Conservation (phyloP, 2,113 vertebrate species). For the Typhlomys cinereus region DNA sequence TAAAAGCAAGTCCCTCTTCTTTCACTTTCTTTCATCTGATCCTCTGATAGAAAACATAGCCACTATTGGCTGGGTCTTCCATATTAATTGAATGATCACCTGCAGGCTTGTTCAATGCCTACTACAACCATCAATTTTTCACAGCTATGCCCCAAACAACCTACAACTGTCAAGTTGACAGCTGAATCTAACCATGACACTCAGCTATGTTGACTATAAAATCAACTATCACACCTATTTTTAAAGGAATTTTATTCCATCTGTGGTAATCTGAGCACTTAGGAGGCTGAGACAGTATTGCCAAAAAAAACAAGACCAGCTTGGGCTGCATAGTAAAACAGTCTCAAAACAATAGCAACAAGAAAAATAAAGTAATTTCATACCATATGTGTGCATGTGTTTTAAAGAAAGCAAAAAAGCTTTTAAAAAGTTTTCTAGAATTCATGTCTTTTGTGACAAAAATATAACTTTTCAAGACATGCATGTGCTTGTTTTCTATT, state of each 20-base stretch:
- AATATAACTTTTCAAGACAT: slow-evolving; percentile 50
- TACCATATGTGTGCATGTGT: not conserved
- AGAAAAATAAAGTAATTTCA: not conserved
- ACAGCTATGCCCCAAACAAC: no score
- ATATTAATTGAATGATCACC: no score
- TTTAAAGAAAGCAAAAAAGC: slow-evolving; percentile 11
- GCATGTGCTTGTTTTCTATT: not conserved
- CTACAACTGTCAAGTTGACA: no score
- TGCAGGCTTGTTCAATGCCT: no score
- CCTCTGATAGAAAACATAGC: no score
- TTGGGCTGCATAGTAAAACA: not conserved
- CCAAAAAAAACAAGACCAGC: not conserved
- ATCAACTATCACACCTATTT: not conserved
- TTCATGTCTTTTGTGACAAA: not conserved
- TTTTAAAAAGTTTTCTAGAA: not conserved
- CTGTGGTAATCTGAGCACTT: not conserved
- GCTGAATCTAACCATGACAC: no score
- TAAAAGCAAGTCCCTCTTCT: no score
- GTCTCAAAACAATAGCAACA: not conserved
- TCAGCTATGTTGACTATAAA: not conserved
- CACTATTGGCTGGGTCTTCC: no score
- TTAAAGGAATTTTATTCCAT: no score
- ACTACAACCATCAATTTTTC: no score
- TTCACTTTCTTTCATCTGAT: no score
- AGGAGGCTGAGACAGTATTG: not conserved